Evolutionary conservation across 37 sponge, comb jelly and placozoan species (phyloP).

Genomic region (Bolinopsis microptera): DNA sequence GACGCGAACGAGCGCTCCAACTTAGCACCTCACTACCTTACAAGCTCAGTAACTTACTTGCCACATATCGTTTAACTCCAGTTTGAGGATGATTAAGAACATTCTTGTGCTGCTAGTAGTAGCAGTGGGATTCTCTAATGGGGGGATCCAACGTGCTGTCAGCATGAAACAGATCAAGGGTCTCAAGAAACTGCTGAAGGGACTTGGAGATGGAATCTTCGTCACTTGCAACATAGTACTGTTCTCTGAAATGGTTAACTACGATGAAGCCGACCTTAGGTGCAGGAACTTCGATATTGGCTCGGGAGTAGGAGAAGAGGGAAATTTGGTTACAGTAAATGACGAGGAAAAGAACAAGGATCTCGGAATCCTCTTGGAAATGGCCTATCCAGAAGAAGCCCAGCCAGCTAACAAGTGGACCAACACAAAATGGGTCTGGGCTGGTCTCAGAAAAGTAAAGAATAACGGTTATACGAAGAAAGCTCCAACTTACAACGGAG

Average conservation of each 20-base stretch:
- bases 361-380: neutral
- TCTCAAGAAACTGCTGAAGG: neutral
- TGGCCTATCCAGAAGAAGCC: neutral
- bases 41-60: no score
- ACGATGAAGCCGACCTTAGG: neutral
- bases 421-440: slow-evolving; percentile 3
- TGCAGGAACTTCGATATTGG: neutral
- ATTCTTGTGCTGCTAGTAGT: neutral
- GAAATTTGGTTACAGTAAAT: neutral
- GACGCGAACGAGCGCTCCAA: no score
- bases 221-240: neutral
- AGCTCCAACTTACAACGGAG: neutral
- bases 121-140: neutral
- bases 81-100: no score
- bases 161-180: neutral
- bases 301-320: neutral
- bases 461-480: neutral
- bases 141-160: neutral
- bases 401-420: neutral
- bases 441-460: neutral
- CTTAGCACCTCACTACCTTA: no score
- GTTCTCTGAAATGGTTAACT: neutral
- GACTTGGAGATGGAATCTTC: neutral
- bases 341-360: neutral
- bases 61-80: no score